Evolutionary conservation across 30 jellyfish, hydroid and myxozoan genomes (phyloP).

Genomic region (Chrysaora quinquecirrha): DNA sequence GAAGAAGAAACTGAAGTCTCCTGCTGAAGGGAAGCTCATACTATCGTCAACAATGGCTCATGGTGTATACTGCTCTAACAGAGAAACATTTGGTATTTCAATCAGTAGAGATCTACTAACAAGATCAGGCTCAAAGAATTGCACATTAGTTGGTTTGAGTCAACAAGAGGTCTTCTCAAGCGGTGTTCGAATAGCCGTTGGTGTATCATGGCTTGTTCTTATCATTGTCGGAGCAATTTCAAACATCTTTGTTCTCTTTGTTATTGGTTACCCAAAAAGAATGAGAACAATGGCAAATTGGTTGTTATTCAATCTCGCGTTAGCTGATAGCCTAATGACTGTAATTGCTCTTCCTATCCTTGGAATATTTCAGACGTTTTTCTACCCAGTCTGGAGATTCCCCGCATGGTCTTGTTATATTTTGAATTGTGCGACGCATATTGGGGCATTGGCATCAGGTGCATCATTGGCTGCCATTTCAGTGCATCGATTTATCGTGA

Average conservation of each 20-base stretch:
- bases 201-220: slow-evolving; percentile 40
- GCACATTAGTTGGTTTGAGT: slow-evolving; percentile 5
- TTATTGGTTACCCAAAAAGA: slow-evolving; percentile 13
- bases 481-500: slow-evolving; percentile 62
- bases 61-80: slow-evolving; percentile 42
- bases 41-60: slow-evolving; percentile 7
- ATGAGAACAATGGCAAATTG: slow-evolving; percentile 67
- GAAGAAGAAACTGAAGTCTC: too few relatives aligned
- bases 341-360: slow-evolving; percentile 56
- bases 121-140: slow-evolving; percentile 12
- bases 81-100: slow-evolving; percentile 68
- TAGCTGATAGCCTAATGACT: slow-evolving; percentile 68
- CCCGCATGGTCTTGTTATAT: slow-evolving; percentile 38
- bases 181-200: slow-evolving; percentile 23
- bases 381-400: slow-evolving; percentile 61
- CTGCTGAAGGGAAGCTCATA: too few relatives aligned
- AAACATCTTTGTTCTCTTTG: slow-evolving; percentile 45
- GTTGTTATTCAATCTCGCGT: slow-evolving; percentile 67
- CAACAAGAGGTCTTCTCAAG: slow-evolving; percentile 25
- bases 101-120: slow-evolving; percentile 37
- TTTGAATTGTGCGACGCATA: slow-evolving; percentile 50
- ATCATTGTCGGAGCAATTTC: slow-evolving; percentile 49
- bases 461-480: slow-evolving; percentile 74
- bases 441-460: slow-evolving; percentile 76
- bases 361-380: slow-evolving; percentile 53